These are phyloP conservation scores for Liodrosophila aerea DNA, from an alignment of 2,888 invertebrate species.

Conservation along the genomic window DNA sequence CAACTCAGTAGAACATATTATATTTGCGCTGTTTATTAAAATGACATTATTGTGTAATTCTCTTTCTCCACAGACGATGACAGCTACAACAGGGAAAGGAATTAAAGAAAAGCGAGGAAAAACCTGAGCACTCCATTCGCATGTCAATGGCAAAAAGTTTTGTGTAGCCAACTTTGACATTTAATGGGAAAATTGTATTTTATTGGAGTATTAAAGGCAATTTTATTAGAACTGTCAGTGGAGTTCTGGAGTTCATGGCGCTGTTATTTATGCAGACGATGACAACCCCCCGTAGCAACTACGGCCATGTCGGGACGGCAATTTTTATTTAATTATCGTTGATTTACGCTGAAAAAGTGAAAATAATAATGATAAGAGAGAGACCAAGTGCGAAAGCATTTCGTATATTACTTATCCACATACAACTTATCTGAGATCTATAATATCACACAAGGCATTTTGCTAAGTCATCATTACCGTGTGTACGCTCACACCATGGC, in stretches of 20 bases:
- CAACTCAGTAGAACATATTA: slow-evolving; percentile 15
- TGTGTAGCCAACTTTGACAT: slow-evolving; percentile 37
- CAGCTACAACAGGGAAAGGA: slow-evolving; percentile 11
- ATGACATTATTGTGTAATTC: slow-evolving; percentile 38
- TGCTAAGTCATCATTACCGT: slow-evolving; percentile 37
- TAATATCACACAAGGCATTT: slow-evolving; percentile 19
- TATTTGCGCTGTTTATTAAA: slow-evolving; percentile 48
- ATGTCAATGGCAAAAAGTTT: slow-evolving; percentile 42
- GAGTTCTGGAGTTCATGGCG: slow-evolving; percentile 42
- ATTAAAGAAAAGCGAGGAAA: slow-evolving; percentile 9
- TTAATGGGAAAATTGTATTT: slow-evolving; percentile 53
- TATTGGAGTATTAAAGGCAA: slow-evolving; percentile 40
- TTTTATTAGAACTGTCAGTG: slow-evolving; percentile 43
- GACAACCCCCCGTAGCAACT: slow-evolving; percentile 8
- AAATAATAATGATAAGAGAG: slow-evolving; percentile 9
- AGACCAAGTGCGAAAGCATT: neutral
- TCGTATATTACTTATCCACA: slow-evolving; percentile 3
- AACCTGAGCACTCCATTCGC: slow-evolving; percentile 21
- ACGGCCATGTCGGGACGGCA: slow-evolving; percentile 34
- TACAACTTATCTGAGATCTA: slow-evolving; percentile 36
- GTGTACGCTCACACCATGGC: neutral
- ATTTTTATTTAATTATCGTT: slow-evolving; percentile 70
- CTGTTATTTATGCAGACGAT: slow-evolving; percentile 34
- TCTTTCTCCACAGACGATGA: slow-evolving; percentile 17
- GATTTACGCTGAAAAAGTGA: slow-evolving; percentile 22